These are phyloP conservation scores for Daktulosphaira vitifoliae DNA, from an alignment of 1,140 invertebrate species.

Conservation along the genomic window DNA sequence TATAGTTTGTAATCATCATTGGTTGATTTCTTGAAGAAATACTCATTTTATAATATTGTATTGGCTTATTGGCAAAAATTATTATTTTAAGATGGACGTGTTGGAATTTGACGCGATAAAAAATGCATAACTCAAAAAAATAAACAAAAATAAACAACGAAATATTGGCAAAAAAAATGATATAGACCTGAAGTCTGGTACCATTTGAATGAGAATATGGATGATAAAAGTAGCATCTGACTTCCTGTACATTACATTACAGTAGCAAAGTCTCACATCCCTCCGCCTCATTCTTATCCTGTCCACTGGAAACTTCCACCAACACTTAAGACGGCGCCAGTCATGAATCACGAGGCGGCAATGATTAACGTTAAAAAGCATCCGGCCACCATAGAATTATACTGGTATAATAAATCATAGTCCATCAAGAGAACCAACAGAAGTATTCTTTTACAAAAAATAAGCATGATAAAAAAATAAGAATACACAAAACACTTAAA, in stretches of 20 bases:
- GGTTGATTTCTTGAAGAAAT: too few relatives aligned
- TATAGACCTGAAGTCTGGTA: too few relatives aligned
- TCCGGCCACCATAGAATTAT: constrained; percentile 30
- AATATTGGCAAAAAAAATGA: too few relatives aligned
- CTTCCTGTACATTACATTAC: background rate
- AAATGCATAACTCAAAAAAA: too few relatives aligned
- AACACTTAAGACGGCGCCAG: constrained; percentile 33
- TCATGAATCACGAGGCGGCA: constrained; percentile 29
- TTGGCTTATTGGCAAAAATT: too few relatives aligned
- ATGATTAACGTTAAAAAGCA: constrained; percentile 34
- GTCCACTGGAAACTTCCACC: constrained; percentile 14
- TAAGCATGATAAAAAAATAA: constrained; percentile 14
- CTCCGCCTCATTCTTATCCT: background rate
- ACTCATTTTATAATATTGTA: too few relatives aligned
- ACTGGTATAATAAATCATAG: constrained; percentile 27
- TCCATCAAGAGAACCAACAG: constrained; percentile 20
- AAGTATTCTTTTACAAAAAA: background rate
- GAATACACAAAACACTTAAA: constrained; percentile 19
- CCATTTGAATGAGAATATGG: too few relatives aligned
- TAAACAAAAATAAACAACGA: too few relatives aligned
- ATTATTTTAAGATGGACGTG: too few relatives aligned
- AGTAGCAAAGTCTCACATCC: constrained; percentile 1
- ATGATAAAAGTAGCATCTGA: background rate
- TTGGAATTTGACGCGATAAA: too few relatives aligned
- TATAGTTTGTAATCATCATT: too few relatives aligned